Base-by-base conservation (phyloP, 1,140 invertebrate species). In the Holotrichia oblita region DNA sequence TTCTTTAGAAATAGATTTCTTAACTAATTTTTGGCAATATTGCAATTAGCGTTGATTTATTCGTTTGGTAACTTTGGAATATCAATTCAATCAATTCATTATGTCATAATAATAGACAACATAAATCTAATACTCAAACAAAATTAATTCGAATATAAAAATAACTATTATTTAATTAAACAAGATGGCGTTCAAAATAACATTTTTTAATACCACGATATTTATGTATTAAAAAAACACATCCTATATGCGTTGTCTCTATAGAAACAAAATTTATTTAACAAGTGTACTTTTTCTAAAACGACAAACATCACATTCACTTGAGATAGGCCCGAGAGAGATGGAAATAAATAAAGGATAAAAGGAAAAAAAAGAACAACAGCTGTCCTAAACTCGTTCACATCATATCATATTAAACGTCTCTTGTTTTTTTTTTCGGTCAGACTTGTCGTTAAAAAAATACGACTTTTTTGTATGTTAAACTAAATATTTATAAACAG, bases 341-440 rank as follows among this genome's bases (percentile, higher is more conserved):
- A 69, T 69, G 27, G 20, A 69, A 10, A 12, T 69, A 27, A 69
- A 27, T 55, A 3, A 55, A 55, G 48, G 61, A 79, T 55, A 80
- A 77, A 73, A 73, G 27, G 27, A 78, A 69, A 81, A 80, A 82
- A 82, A 79, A 81, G 40, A 48, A 44, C 48, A 81, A 81, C 83
- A 84, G 82, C 83, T 84, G 83, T 79, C 42, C 75, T 20, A 72
- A 81, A 80, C 61, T 80, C 82, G 81, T 84, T 83, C 83, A 82
- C 83, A 84, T 82, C 79, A 80, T 84, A 84, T 84, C 83, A 83
- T 80, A 81, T 84, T 34, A 34, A 22, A 69, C 12, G 22, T 22
- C 81, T 80, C 81, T 74, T 78, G 73, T 81, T 82, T 83, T 82
- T n/a, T n/a, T 84, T 81, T 80, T 77, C 74, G 64, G 78, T 61